Evolutionary conservation across 2,888 invertebrate species (phyloP).

Genomic region (Lithosia quadra): DNA sequence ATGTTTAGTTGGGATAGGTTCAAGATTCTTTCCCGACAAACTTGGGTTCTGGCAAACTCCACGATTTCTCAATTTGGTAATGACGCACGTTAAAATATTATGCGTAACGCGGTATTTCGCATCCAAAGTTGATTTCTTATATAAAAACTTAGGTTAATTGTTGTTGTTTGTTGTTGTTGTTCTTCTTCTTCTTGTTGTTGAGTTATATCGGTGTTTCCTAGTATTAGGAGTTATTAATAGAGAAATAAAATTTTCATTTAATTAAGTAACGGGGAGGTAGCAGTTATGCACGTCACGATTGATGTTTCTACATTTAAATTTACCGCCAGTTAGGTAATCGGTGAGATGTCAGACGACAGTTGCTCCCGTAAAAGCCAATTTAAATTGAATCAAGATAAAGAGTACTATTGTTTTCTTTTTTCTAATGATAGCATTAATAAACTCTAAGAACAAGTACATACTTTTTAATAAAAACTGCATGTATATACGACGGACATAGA

Average conservation of each 20-base stretch:
- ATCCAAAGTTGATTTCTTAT: neutral
- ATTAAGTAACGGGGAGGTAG: neutral
- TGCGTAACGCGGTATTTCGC: neutral
- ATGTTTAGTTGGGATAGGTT: too few species aligned
- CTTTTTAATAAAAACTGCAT: too few species aligned
- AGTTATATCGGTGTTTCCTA: conserved; percentile 1
- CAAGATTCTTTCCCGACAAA: neutral
- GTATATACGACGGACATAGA: too few species aligned
- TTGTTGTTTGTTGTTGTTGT: neutral
- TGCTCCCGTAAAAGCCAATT: too few species aligned
- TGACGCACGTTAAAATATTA: conserved; percentile 1
- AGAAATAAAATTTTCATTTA: neutral
- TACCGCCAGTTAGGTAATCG: too few species aligned
- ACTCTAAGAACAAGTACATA: too few species aligned
- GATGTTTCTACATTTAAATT: too few species aligned
- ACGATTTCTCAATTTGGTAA: neutral
- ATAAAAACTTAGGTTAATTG: neutral
- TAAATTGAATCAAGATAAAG: too few species aligned
- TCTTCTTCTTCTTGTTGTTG: neutral
- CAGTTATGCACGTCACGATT: neutral
- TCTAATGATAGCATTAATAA: too few species aligned
- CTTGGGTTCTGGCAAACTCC: neutral
- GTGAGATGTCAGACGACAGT: too few species aligned
- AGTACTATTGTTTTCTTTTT: too few species aligned
- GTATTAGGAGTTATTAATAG: neutral